Conservation (phyloP, 2,797 vertebrate species). For the Hoplostethus atlanticus region DNA sequence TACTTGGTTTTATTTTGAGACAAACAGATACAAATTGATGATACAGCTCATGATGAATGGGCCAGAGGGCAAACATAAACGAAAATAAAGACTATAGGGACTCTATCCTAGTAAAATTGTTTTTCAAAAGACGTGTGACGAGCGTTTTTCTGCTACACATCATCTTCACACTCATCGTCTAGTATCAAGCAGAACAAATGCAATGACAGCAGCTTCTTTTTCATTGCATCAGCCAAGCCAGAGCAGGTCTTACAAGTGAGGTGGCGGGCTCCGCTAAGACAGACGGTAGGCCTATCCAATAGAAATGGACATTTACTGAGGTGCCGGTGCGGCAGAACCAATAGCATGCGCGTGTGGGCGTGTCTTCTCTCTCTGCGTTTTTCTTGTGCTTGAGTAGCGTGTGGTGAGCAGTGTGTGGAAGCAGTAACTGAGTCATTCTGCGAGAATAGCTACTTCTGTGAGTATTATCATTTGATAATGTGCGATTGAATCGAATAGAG, state of each 20-base stretch:
- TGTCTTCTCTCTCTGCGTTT: background rate
- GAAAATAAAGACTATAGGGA: background rate
- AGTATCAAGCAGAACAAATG: background rate
- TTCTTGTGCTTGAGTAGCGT: conserved; percentile 67
- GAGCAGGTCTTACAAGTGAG: background rate
- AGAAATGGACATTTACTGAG: fast-evolving
- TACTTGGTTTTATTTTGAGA: background rate
- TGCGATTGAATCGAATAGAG: background rate
- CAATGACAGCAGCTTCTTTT: conserved; percentile 43
- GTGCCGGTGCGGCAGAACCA: conserved; percentile 35
- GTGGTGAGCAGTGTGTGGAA: conserved; percentile 56
- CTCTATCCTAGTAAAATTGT: background rate
- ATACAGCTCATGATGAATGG: background rate
- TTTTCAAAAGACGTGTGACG: too few species aligned
- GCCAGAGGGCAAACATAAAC: background rate
- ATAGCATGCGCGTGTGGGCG: conserved; percentile 55
- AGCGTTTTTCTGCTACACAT: background rate
- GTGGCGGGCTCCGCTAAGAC: conserved; percentile 52
- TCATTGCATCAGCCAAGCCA: conserved; percentile 85
- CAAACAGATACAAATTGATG: background rate
- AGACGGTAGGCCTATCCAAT: conserved; percentile 75
- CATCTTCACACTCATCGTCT: background rate
- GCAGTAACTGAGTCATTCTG: conserved; percentile 41
- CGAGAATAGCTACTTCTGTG: conserved; percentile 63
- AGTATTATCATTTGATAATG: conserved; percentile 47